phyloP scores from a whole-genome alignment of 2,113 vertebrate species.

The Mirounga angustirostris region DNA sequence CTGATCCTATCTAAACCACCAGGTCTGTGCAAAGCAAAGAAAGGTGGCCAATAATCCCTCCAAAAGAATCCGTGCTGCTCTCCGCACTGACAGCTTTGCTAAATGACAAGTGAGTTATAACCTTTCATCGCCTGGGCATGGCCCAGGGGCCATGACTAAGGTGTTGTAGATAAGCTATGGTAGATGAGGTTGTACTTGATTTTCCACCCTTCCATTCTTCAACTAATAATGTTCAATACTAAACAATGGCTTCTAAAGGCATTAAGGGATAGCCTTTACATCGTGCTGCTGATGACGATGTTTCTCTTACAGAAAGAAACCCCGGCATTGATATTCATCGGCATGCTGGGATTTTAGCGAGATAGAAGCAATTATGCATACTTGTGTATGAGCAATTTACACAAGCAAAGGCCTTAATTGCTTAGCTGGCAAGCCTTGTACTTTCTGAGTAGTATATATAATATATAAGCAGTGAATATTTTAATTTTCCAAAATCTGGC shows the following conservation, averaged over 20 bases:
- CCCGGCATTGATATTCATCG: background rate
- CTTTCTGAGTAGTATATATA: slow-evolving; percentile 41
- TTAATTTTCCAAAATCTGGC: slow-evolving; percentile 55
- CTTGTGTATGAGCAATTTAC: background rate
- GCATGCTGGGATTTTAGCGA: slow-evolving; percentile 1
- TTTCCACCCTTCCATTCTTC: background rate
- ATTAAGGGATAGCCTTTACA: background rate
- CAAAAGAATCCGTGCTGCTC: background rate
- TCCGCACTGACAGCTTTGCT: background rate
- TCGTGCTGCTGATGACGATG: background rate
- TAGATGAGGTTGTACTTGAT: background rate
- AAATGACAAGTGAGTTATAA: background rate
- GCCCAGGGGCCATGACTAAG: background rate
- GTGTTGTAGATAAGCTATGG: background rate
- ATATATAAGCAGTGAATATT: slow-evolving; percentile 26
- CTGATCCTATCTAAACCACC: background rate
- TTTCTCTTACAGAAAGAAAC: slow-evolving; percentile 36
- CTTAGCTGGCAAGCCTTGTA: background rate
- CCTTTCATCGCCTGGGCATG: background rate
- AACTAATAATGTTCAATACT: background rate
- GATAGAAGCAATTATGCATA: slow-evolving; percentile 39
- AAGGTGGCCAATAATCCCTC: background rate
- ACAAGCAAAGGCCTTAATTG: slow-evolving; percentile 55
- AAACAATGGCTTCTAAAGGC: slow-evolving; percentile 28
- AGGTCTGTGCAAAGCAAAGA: background rate